Evolutionary conservation across 2,113 vertebrate genomes (phyloP).

Genomic region (Pseudorasbora parva): DNA sequence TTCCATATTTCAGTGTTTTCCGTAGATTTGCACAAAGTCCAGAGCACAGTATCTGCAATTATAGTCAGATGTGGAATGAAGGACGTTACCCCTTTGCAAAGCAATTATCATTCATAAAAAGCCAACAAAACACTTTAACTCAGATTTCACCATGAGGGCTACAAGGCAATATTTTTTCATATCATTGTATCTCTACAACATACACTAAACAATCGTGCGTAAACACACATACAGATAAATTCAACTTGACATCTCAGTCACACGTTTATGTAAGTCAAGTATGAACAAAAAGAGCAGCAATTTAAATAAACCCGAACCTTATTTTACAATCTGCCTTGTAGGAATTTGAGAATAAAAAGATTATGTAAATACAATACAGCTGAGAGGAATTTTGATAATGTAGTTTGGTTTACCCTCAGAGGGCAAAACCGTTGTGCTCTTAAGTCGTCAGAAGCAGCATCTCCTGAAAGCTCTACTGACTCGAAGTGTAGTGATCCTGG

Average conservation of each 20-base stretch:
- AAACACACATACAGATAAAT: slow-evolving; percentile 49
- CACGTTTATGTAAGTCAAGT: slow-evolving; percentile 44
- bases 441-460: slow-evolving; percentile 26
- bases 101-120: slow-evolving; percentile 21
- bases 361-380: slow-evolving; percentile 34
- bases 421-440: slow-evolving; percentile 50
- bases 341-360: slow-evolving; percentile 11
- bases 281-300: slow-evolving; percentile 47
- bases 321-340: slow-evolving; percentile 38
- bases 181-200: slow-evolving; percentile 35
- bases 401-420: slow-evolving; percentile 12
- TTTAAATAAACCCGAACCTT: slow-evolving; percentile 41
- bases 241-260: slow-evolving; percentile 45
- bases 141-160: slow-evolving; percentile 2
- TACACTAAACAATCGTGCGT: slow-evolving; percentile 36
- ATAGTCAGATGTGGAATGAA: neutral
- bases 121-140: slow-evolving; percentile 2
- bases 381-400: slow-evolving; percentile 4
- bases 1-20: neutral
- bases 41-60: neutral
- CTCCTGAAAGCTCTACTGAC: slow-evolving; percentile 9
- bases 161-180: slow-evolving; percentile 23
- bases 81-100: neutral
- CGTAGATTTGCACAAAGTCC: neutral
- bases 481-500: neutral